Evolutionary conservation across 64 coral and sea anemone species (phyloP).

Genomic region (Montipora capricornis): DNA sequence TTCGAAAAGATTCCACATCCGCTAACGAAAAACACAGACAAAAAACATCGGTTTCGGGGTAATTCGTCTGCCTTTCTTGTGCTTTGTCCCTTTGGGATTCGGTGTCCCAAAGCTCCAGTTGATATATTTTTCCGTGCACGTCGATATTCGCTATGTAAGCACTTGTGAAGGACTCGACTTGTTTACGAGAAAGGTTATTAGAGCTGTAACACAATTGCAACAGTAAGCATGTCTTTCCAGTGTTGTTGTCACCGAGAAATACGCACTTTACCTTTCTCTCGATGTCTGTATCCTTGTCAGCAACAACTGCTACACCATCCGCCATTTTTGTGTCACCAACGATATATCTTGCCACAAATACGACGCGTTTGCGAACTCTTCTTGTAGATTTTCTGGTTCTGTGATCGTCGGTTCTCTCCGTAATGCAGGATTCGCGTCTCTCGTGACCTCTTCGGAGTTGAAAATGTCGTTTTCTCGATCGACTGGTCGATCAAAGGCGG

Average conservation of each 20-base stretch:
- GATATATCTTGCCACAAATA: not conserved
- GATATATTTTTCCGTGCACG: slow-evolving; percentile 85
- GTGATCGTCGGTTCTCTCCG: not conserved
- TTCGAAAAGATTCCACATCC: slow-evolving; percentile 81
- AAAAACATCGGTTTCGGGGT: slow-evolving; percentile 77
- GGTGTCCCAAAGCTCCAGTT: slow-evolving; percentile 81
- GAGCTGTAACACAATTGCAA: slow-evolving; percentile 91
- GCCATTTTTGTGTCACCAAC: slow-evolving; percentile 62
- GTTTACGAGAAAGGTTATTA: slow-evolving; percentile 84
- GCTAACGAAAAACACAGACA: slow-evolving; percentile 86
- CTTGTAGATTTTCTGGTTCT: too few relatives aligned
- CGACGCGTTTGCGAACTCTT: not conserved
- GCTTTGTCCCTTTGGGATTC: slow-evolving; percentile 61
- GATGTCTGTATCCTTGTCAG: slow-evolving; percentile 81
- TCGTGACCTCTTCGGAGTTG: not conserved
- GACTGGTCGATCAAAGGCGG: not conserved
- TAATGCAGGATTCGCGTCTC: not conserved
- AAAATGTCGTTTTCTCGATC: not conserved
- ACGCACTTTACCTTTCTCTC: slow-evolving; percentile 81
- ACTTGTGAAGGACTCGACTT: slow-evolving; percentile 78
- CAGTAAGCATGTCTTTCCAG: slow-evolving; percentile 88
- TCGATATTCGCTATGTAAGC: slow-evolving; percentile 81
- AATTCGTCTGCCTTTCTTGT: slow-evolving; percentile 4
- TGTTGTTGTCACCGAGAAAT: slow-evolving; percentile 78
- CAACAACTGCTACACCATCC: slow-evolving; percentile 72